Evolutionary conservation across 2,888 invertebrate genomes (phyloP).

Genomic region (Zootermopsis nevadensis): DNA sequence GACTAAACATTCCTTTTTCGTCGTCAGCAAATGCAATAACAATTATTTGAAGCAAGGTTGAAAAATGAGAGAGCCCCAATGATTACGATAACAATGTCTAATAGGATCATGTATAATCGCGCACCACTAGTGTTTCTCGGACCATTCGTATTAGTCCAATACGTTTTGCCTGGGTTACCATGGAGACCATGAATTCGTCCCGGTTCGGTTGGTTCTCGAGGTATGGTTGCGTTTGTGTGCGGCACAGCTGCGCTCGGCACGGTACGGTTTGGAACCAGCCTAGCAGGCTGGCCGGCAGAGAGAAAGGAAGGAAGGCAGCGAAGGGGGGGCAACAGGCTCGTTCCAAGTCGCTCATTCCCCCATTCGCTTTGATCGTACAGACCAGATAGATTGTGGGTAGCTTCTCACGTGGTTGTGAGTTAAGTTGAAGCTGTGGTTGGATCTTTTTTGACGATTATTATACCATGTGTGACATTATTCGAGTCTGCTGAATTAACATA

Average conservation of each 20-base stretch:
- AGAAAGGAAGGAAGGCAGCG: slow-evolving; percentile 18
- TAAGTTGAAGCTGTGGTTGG: slow-evolving; percentile 27
- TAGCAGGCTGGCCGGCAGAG: slow-evolving; percentile 36
- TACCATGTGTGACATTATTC: slow-evolving; percentile 33
- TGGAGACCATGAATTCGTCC: slow-evolving; percentile 32
- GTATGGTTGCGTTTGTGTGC: slow-evolving; percentile 36
- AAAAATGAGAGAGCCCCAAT: too few species aligned
- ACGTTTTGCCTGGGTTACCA: slow-evolving; percentile 38
- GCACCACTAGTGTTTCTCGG: slow-evolving; percentile 17
- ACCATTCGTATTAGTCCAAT: neutral
- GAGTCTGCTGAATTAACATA: slow-evolving; percentile 25
- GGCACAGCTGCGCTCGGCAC: slow-evolving; percentile 36
- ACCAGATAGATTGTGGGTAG: slow-evolving; percentile 26
- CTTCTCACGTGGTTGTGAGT: slow-evolving; percentile 38
- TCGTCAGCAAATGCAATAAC: too few species aligned
- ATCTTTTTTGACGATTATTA: slow-evolving; percentile 34
- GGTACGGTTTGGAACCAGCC: slow-evolving; percentile 31
- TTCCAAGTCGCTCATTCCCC: slow-evolving; percentile 39
- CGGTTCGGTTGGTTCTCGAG: slow-evolving; percentile 34
- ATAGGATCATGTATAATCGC: neutral
- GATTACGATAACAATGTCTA: too few species aligned
- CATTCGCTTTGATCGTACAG: slow-evolving; percentile 16
- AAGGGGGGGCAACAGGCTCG: slow-evolving; percentile 27
- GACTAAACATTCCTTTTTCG: too few species aligned
- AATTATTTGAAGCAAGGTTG: too few species aligned